Base-by-base conservation (phyloP, 2,113 vertebrate genomes). In the Labeo rohita region DNA sequence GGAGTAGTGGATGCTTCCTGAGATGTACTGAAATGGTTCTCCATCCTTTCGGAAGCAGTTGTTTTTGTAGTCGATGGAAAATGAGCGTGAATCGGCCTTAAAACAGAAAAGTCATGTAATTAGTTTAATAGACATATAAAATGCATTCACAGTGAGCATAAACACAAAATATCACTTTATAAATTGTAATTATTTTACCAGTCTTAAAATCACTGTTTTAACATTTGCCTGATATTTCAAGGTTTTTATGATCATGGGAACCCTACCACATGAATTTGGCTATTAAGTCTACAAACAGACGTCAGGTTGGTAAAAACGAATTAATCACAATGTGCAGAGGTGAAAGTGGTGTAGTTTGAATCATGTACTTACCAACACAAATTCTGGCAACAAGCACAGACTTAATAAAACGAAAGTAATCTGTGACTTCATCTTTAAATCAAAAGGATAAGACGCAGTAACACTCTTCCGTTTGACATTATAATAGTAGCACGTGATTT, bases 1-100 rank as follows among this genome's bases (percentile, higher is more conserved):
- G 90, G 96, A 96, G 8, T 99, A 99, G 92, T 99, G 98, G 82
- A 99, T 93, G 76, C 98, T 99, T 81, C 98, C 98, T 1, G 98
- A 98, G 82, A 99, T 89, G 85, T 96, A 99, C 89, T 95, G 97
- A 92, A 99, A 99, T 0, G 95, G 94, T 34, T 10, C 88, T 0
- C 96, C 97, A 21, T 99, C 96, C 91, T 97, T 97, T 56, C 91
- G 94, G 94, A 99, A 99, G 74, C 95, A 95, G 92, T 96, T 88
- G 18, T 91, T 89, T 13, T 92, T 88, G 1, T 95, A 95, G 92
- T 99, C 98, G 85, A 99, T 92, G 13, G 94, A 91, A 90, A 99
- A 99, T 0, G 96, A 95, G 65, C 91, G 94, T 8, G 68, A 4
- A 43, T 89, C 89, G 23, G 89, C 90, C 95, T 95, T 90, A 1